Conservation (phyloP, 2,888 invertebrate species). For the Agrochola circellaris region DNA sequence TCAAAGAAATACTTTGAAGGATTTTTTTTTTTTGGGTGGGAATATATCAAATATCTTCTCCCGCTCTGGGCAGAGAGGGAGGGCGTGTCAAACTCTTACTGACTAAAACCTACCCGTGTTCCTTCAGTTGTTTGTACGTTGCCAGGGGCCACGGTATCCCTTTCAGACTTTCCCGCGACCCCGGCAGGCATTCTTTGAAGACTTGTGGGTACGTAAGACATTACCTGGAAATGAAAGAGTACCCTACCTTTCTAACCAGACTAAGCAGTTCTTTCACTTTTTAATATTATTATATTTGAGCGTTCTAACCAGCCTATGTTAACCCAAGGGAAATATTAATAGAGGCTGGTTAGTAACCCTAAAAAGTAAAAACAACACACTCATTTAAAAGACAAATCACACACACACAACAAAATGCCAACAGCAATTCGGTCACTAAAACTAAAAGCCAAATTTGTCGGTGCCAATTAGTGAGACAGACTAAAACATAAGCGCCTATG, state of each 20-base stretch:
- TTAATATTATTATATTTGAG: neutral
- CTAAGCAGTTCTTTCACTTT: neutral
- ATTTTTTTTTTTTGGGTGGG: no score
- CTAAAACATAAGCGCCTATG: slow-evolving; percentile 56
- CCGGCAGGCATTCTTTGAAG: no score
- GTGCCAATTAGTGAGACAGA: slow-evolving; percentile 53
- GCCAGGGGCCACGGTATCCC: no score
- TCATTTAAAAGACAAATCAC: slow-evolving; percentile 18
- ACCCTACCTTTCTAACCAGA: neutral
- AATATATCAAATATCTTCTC: no score
- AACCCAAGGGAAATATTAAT: neutral
- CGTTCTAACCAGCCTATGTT: neutral
- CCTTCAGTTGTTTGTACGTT: no score
- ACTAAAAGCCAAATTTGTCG: slow-evolving; percentile 41
- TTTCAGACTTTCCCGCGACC: no score
- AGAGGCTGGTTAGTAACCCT: neutral
- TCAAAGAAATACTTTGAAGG: no score
- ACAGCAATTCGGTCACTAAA: slow-evolving; percentile 21
- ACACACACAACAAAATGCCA: slow-evolving; percentile 7
- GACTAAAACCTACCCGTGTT: no score
- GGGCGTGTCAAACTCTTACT: no score
- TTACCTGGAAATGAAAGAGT: no score
- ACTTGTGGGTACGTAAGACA: no score
- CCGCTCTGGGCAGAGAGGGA: no score
- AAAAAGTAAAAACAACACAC: neutral